Base-by-base conservation (phyloP, 2,797 vertebrate genomes). In the Gila robusta region DNA sequence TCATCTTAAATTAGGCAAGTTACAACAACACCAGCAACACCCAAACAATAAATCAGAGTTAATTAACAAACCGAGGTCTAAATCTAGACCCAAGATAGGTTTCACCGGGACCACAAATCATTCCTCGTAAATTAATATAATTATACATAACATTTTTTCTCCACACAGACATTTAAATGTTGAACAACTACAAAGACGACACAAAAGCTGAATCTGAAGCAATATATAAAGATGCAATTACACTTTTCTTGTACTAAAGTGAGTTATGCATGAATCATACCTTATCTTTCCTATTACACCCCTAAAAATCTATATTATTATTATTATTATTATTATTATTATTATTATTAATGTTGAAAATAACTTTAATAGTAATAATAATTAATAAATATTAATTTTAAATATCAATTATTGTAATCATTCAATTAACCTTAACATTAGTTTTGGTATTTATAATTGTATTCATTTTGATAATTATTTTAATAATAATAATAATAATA, bases 1-100 rank as follows among this genome's bases (percentile, higher is more conserved):
- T 44, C 16, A 44, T 41, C 56, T 44, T 64, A 79, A 62, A 79
- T 79, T 26, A 79, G 62, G 9, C 76, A 62, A 79, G 23, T 79
- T 79, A 62, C 19, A 79, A 59, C 74, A 77, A 56, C 54, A 59
- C 3, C 32, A 69, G 32, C 32, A n/a, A 1, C 77, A 64, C 56
- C 37, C 37, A 64, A 62, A 41, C 37, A 39, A 44, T 79, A 79
- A 64, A 64, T 16, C 37, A 79, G 56, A 79, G 56, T 37, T 64
- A 44, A 64, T 79, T 44, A 64, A 17, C 77, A 64, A 41, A 62
- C 37, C 0, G 0, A 44, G n/a, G n/a, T 64, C 37, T 79, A 79
- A 56, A 79, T 64, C 56, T 62, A 79, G 56, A 44, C 23, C 37
- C n/a, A 44, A 64, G 77, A 64, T 79, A 2, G 4, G 52, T 44